phyloP scores from a whole-genome alignment of 2,888 invertebrate genomes.

The Leucophenga maculata region DNA sequence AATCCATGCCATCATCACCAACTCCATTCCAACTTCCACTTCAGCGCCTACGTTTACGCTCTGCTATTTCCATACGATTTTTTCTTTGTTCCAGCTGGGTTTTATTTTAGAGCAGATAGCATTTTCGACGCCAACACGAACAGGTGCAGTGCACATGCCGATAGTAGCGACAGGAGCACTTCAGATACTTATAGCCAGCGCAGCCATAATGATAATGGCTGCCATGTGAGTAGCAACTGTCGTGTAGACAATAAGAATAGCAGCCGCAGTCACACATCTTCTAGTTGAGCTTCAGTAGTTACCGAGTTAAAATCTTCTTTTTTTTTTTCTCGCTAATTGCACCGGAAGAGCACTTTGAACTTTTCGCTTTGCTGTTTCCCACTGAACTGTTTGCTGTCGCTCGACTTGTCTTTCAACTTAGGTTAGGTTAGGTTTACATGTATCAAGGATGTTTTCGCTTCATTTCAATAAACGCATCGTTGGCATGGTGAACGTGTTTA shows the following conservation, averaged over 20 bases:
- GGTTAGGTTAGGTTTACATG: slow-evolving; percentile 56
- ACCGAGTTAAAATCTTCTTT: not conserved
- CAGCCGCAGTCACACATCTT: slow-evolving; percentile 59
- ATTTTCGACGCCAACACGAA: slow-evolving; percentile 62
- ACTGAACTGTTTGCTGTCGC: slow-evolving; percentile 62
- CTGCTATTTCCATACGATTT: slow-evolving; percentile 4
- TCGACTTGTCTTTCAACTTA: slow-evolving; percentile 57
- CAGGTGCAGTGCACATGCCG: slow-evolving; percentile 60
- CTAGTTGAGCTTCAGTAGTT: not conserved
- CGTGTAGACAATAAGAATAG: slow-evolving; percentile 58
- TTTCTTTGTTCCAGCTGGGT: not conserved
- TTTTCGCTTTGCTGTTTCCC: slow-evolving; percentile 49
- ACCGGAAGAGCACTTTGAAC: slow-evolving; percentile 33
- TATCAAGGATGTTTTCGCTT: slow-evolving; percentile 30
- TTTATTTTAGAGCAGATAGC: slow-evolving; percentile 53
- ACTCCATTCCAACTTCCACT: slow-evolving; percentile 14
- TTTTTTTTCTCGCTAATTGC: not conserved
- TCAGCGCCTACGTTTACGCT: not conserved
- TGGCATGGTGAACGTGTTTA: slow-evolving; percentile 46
- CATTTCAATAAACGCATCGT: slow-evolving; percentile 39
- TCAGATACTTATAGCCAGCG: slow-evolving; percentile 60
- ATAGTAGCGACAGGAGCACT: slow-evolving; percentile 59
- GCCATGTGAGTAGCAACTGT: slow-evolving; percentile 54
- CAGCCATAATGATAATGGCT: slow-evolving; percentile 59
- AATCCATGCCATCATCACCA: slow-evolving; percentile 36